Percentiles rank a stretch among this genome's conserved stretches.
Evolutionary conservation across 2,888 invertebrate genomes (phyloP).

Genomic region (Rhopalosiphum nymphaeae): DNA sequence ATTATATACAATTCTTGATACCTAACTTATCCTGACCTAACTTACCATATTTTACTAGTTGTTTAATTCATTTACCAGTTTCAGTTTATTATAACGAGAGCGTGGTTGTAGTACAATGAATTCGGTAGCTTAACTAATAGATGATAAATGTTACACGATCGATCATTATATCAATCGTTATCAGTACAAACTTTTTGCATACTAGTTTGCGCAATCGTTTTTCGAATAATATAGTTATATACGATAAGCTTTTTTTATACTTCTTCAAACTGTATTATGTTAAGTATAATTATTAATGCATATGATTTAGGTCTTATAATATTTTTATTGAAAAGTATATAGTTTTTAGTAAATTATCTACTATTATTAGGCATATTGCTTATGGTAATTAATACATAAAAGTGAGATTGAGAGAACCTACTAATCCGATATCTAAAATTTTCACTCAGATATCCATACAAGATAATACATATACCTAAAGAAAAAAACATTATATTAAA

Average conservation of each 20-base stretch:
- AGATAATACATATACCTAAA: neutral
- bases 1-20: neutral
- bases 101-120: neutral
- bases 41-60: neutral
- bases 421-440: neutral
- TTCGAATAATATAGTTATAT: neutral
- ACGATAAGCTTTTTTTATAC: neutral
- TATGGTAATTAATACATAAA: neutral
- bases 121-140: neutral
- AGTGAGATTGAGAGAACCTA: neutral
- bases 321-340: neutral
- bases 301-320: neutral
- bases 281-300: neutral
- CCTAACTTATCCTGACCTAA: neutral
- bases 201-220: neutral
- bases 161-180: neutral
- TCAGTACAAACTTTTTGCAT: neutral
- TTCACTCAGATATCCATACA: neutral
- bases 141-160: neutral
- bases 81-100: neutral
- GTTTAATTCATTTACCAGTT: neutral
- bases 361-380: neutral
- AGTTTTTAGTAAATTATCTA: neutral
- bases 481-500: neutral
- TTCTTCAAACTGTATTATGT: constrained; percentile 2